Evolutionary conservation across 1,140 invertebrate genomes (phyloP), one percentile per base, ranked within the genome.

Genomic region (Lordiphosa stackelbergi): DNA sequence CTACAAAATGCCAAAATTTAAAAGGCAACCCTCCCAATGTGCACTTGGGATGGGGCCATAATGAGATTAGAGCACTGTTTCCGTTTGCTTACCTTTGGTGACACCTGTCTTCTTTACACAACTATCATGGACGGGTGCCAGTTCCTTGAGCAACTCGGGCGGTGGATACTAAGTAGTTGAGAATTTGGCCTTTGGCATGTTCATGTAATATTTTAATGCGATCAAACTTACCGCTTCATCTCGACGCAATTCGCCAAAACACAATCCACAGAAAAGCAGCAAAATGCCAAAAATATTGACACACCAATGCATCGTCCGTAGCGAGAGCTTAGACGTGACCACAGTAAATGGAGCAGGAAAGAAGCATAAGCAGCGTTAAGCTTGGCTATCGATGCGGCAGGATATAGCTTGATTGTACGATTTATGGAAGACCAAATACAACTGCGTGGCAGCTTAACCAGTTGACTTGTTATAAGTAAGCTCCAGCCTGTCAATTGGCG

Each of bases 51-150:
- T 10, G 46, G 42, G 19, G n/a, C 42, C 31, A 35, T 13, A 56
- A 37, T 34, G 24, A 24, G 38, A 49, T 37, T 31, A 31, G 2
- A 31, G 7, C 28, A 31, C 28, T 31, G 28, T 31, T 7, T 31
- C 47, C 53, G 19, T 42, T 28, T 5, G 28, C 78, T 73, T 42
- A 87, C 85, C 68, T 54, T 87, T 86, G 35, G 66, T 72, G 41
- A 87, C 86, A 28, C 86, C 78, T 31, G 86, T 87, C 28, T 87
- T 65, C 52, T 73, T 73, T 36, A 87, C 77, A 53, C 86, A 87
- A 36, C 35, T 46, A 19, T 87, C 81, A 42, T 86, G 86, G 42
- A 85, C 73, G 46, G 83, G 66, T 55, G 81, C 62, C 81, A 85
- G 83, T 79, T 49, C 43, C 43, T 75, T 84, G 8, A 87, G 42